Evolutionary conservation across 2,797 vertebrate genomes (phyloP), one percentile per base, ranked within the genome.

Genomic region (Fratercula arctica): DNA sequence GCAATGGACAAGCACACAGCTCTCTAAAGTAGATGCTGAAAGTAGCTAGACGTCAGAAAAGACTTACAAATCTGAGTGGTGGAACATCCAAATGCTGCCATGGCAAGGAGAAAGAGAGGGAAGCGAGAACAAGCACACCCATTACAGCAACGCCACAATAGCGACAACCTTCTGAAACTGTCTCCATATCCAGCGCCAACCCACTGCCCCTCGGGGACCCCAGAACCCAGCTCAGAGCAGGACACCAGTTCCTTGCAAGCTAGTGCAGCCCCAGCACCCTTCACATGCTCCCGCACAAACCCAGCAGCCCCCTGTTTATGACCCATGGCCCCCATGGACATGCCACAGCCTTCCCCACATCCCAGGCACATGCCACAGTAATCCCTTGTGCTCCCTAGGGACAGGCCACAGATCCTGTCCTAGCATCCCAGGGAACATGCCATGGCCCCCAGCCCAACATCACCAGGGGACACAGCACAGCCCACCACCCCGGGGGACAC

Each of bases 11-110:
- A 66, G 59, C 45, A 51, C 48, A 7, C 14, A 0, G 6, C 18
- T 14, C 46, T 10, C 18, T 3, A 16, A 60, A 21, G 56, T 1
- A 1, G 0, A 8, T 3, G 45, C 3, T 12, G 57, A 16, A 53
- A 39, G 29, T 1, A 57, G 45, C 23, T 2, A 21, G 56, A 35
- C 1, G 4, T 7, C 57, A 89, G 46, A 31, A 48, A 83, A 29
- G 51, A 54, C 26, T 46, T 39, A 61, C 0, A 7, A 59, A 67
- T 18, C 35, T 6, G 33, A 28, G 51, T 0, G 1, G 2, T 39
- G 3, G 1, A 57, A 28, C 51, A 90, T 8, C 73, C 80, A 70
- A 41, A 16, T 2, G 33, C 79, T 85, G 76, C 68, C 54, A 50
- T 0, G 3, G 31, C 33, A 33, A 46, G 39, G 60, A 61, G 50